Percentiles rank a stretch among this genome's conserved stretches.
Conservation (phyloP, 2,888 invertebrate species). For the Hirtodrosophila confusa region DNA sequence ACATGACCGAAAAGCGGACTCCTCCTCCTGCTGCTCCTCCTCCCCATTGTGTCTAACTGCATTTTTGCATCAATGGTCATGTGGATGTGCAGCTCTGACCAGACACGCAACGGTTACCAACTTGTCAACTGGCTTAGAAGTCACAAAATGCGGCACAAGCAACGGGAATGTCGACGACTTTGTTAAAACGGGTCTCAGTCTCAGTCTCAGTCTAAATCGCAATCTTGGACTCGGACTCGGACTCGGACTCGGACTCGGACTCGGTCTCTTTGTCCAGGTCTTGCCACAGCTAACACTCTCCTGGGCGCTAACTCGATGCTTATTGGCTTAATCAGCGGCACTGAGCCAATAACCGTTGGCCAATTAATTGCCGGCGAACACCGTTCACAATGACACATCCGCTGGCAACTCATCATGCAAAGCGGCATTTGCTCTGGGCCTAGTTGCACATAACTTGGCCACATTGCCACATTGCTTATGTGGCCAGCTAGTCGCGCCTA, state of each 20-base stretch:
- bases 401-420: constrained; percentile 52
- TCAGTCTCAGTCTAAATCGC: background rate
- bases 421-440: constrained; percentile 5
- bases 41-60: constrained; percentile 59
- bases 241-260: no score
- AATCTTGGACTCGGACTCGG: background rate
- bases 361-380: constrained; percentile 58
- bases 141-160: constrained; percentile 60
- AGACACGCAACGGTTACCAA: constrained; percentile 56
- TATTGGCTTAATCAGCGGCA: constrained; percentile 61
- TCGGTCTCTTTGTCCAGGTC: background rate
- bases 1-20: constrained; percentile 51
- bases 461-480: constrained; percentile 37
- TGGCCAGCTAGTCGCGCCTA: constrained; percentile 38
- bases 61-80: constrained; percentile 77
- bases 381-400: constrained; percentile 69
- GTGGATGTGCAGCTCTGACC: constrained; percentile 29
- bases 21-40: constrained; percentile 21
- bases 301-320: constrained; percentile 42
- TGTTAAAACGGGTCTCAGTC: constrained; percentile 54
- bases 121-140: constrained; percentile 55
- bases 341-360: constrained; percentile 67
- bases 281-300: constrained; percentile 23
- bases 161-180: constrained; percentile 64
- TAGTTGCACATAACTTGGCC: constrained; percentile 33